Evolutionary conservation across 2,888 invertebrate genomes (phyloP).

Genomic region (Dilophus febrilis): DNA sequence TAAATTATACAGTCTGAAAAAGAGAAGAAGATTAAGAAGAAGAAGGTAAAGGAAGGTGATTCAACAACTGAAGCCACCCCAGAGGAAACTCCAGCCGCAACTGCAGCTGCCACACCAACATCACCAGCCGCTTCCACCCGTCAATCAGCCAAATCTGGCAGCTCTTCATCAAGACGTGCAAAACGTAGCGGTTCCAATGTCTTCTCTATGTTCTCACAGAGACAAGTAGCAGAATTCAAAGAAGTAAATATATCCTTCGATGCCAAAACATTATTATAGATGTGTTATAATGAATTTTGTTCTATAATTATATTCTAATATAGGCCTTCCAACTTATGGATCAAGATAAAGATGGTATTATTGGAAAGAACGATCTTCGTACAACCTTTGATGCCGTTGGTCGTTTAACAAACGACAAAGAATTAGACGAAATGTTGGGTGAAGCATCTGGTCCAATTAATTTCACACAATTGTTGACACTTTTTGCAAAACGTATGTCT

Average conservation of each 20-base stretch:
- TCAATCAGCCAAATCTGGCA: constrained; percentile 52
- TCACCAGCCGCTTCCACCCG: constrained; percentile 62
- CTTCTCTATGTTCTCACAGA: constrained; percentile 93
- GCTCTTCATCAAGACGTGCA: constrained; percentile 39
- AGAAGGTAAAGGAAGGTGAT: constrained; percentile 61
- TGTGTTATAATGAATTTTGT: constrained; percentile 10
- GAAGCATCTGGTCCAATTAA: constrained; percentile 86
- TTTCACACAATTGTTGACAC: constrained; percentile 83
- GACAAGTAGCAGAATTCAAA: constrained; percentile 92
- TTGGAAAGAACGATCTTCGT: constrained; percentile 78
- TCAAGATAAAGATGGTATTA: constrained; percentile 84
- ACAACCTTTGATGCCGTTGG: constrained; percentile 86
- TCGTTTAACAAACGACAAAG: constrained; percentile 76
- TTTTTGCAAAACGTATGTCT: constrained; percentile 85
- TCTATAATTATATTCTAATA: too few species aligned
- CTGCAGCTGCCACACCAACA: constrained; percentile 40
- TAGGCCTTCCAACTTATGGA: constrained; percentile 93
- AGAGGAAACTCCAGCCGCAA: constrained; percentile 49
- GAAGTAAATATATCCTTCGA: constrained; percentile 55
- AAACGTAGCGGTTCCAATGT: constrained; percentile 89
- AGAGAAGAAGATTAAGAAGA: constrained; percentile 83
- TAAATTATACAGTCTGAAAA: constrained; percentile 58
- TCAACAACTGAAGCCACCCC: constrained; percentile 40
- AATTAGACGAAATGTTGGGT: constrained; percentile 74
- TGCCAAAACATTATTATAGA: constrained; percentile 8